Evolutionary conservation across 2,113 vertebrate species (phyloP).

Genomic region (Lycaon pictus): DNA sequence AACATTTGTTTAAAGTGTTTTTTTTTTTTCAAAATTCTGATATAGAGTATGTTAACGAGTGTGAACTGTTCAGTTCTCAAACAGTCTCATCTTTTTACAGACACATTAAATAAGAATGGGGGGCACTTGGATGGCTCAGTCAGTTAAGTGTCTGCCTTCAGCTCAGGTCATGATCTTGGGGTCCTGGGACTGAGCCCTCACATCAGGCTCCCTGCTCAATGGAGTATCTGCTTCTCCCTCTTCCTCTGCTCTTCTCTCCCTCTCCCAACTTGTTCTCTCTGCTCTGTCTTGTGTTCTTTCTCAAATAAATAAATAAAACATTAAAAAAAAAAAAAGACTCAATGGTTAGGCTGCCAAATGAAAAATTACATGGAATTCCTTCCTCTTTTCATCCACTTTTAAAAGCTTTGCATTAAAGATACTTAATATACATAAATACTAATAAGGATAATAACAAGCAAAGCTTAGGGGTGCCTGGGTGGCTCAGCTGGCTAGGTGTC

Average conservation of each 20-base stretch:
- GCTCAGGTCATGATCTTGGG: too few species aligned
- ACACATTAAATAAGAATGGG: not conserved
- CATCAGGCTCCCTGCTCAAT: too few species aligned
- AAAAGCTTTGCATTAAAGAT: not conserved
- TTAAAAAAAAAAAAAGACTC: not conserved
- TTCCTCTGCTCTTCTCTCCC: too few species aligned
- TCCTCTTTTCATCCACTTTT: not conserved
- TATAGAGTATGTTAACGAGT: not conserved
- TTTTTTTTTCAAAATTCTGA: not conserved
- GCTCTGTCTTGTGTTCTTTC: too few species aligned
- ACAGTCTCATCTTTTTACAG: not conserved
- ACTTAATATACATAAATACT: not conserved
- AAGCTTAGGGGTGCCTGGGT: not conserved
- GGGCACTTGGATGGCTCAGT: too few species aligned
- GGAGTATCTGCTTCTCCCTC: too few species aligned
- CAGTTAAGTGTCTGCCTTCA: too few species aligned
- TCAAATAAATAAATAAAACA: too few species aligned
- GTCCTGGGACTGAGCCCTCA: too few species aligned
- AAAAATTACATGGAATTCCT: not conserved
- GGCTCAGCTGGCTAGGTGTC: not conserved
- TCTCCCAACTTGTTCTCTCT: too few species aligned
- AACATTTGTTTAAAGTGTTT: not conserved
- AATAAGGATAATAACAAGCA: not conserved
- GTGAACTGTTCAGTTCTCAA: not conserved
- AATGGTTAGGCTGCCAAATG: not conserved